phyloP scores from a whole-genome alignment of 2,113 vertebrate species.

The Neolamprologus variostigma region DNA sequence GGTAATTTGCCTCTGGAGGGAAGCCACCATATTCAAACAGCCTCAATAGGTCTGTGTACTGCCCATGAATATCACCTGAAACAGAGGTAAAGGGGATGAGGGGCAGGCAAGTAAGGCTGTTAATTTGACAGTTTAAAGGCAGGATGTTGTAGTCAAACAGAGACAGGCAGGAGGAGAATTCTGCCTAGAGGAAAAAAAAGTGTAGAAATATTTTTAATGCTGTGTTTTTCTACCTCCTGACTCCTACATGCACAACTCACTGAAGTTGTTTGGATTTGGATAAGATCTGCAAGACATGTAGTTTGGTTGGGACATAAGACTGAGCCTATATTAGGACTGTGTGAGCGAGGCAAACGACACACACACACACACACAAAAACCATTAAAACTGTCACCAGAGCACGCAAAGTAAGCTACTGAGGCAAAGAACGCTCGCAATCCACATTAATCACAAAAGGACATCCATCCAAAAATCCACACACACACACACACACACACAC shows the following conservation, averaged over 20 bases:
- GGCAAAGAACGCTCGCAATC: constrained; percentile 1
- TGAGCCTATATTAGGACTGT: background rate
- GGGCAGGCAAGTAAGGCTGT: background rate
- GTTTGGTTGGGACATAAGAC: background rate
- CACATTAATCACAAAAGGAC: constrained; percentile 24
- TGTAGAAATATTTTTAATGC: background rate
- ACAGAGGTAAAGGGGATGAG: background rate
- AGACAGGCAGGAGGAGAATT: background rate
- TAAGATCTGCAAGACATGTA: background rate
- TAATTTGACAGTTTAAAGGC: background rate
- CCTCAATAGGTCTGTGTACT: constrained; percentile 96
- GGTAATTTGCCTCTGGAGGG: constrained; percentile 96
- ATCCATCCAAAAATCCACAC: background rate
- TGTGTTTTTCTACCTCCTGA: background rate
- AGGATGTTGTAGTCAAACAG: background rate
- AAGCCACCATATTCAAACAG: constrained; percentile 98
- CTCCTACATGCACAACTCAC: background rate
- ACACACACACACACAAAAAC: background rate
- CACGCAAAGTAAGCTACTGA: background rate
- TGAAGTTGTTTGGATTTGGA: background rate
- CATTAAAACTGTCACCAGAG: background rate
- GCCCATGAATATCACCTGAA: constrained; percentile 95
- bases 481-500: background rate
- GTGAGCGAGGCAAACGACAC: background rate
- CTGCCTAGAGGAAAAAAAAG: background rate